phyloP scores from a whole-genome alignment of 2,113 vertebrate species.

The Halcyon senegalensis region DNA sequence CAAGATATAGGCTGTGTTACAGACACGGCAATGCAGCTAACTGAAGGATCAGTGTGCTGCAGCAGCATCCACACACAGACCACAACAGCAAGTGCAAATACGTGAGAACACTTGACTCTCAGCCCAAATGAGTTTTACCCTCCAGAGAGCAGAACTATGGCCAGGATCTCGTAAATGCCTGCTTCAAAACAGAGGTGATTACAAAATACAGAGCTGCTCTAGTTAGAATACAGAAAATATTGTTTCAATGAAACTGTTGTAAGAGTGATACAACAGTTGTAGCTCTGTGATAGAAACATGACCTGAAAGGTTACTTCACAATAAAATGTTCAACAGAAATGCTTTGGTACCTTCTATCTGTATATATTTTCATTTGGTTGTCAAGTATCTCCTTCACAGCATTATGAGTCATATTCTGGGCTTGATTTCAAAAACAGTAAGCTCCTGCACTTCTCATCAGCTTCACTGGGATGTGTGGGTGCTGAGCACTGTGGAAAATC shows the following conservation, averaged over 20 bases:
- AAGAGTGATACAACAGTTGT: conserved; percentile 18
- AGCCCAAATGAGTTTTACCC: background rate
- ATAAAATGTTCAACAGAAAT: conserved; percentile 61
- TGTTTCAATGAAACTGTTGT: conserved; percentile 54
- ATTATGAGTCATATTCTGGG: conserved; percentile 51
- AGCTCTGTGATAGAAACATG: conserved; percentile 39
- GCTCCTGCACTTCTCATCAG: conserved; percentile 47
- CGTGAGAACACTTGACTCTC: background rate
- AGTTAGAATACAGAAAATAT: conserved; percentile 16
- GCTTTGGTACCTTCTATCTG: conserved; percentile 10
- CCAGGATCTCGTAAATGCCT: background rate
- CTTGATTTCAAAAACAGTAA: conserved; percentile 45
- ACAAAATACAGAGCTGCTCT: background rate
- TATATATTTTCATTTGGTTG: conserved; percentile 23
- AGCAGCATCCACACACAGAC: background rate
- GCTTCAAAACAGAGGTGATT: background rate
- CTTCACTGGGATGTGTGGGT: conserved; percentile 47
- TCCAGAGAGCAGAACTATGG: background rate
- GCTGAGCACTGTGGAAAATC: conserved; percentile 36
- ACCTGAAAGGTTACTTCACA: conserved; percentile 25
- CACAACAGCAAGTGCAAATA: background rate
- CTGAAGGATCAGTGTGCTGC: background rate
- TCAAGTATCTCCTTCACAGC: conserved; percentile 28
- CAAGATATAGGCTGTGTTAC: conserved; percentile 48
- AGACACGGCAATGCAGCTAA: background rate